Base-by-base conservation (phyloP, 2,888 invertebrate genomes). In the Nasonia oneida region DNA sequence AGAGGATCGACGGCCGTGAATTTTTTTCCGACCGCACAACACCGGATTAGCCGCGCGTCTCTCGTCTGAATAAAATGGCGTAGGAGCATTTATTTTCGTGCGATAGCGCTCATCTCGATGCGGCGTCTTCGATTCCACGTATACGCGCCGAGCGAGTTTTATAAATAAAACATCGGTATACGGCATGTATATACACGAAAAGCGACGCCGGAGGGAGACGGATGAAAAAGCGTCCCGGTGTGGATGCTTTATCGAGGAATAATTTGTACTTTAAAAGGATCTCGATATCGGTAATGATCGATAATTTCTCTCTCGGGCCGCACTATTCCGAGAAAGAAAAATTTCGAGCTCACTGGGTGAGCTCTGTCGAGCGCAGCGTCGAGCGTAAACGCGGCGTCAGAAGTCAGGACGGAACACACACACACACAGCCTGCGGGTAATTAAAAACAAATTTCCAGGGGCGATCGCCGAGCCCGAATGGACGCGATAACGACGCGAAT, bases 401-500 rank as follows among this genome's bases (percentile, higher is more conserved):
- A 57, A 57, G 10, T 10, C 57, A 47, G 10, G 12, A 47, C 42
- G 37, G 37, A 37, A 47, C 57, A n/a, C 15, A 23, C 23, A 23
- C 53, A n/a, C 5, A 14, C 53, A 18, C 53, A 57, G 57, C 57
- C 57, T 53, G 18, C 57, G n/a, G 53, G 70, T 76, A 85, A 85
- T 85, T 86, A 86, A 84, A 81, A 75, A 80, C 84, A 79, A 83
- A 86, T 86, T 82, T 84, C 53, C 57, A 47, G 50, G 29, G 64
- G 29, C 78, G 64, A 64, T 74, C 71, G 29, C 71, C n/a, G 77
- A 64, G 70, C 29, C 61, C 42, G 64, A 14, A 39, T 29, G 18
- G 47, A 14, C 57, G 67, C 70, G 83, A 86, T 86, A 80, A 80
- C 83, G 81, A 53, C 78, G 71, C 83, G 70, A 84, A 81, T 82